Conservation (phyloP, 2,888 invertebrate genomes). For the Hoplodrina ambigua region DNA sequence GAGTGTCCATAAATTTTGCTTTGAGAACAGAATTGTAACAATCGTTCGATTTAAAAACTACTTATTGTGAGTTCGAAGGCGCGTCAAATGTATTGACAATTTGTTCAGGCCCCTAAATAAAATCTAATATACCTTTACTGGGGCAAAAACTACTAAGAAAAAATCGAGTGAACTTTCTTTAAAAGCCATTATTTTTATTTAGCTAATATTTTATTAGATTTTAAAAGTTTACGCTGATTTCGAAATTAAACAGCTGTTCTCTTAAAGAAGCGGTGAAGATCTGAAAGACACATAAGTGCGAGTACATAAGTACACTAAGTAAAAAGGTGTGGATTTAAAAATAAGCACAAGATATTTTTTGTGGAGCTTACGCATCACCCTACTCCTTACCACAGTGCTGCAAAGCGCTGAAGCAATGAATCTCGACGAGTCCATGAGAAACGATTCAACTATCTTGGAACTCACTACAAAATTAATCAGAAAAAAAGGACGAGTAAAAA, state of each 20-base stretch:
- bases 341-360: too few relatives aligned
- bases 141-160: conserved; percentile 31
- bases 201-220: not conserved
- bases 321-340: too few relatives aligned
- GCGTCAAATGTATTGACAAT: conserved; percentile 82
- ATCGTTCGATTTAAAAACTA: conserved; percentile 77
- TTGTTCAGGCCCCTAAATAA: conserved; percentile 82
- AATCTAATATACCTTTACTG: conserved; percentile 74
- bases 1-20: conserved; percentile 77
- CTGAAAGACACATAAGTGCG: too few relatives aligned
- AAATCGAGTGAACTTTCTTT: conserved; percentile 32
- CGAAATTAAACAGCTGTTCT: conserved; percentile 19
- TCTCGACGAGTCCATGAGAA: too few relatives aligned
- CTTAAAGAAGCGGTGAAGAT: not conserved
- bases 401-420: too few relatives aligned
- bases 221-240: conserved; percentile 15
- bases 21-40: conserved; percentile 81
- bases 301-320: too few relatives aligned
- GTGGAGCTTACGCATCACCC: too few relatives aligned
- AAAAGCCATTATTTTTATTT: conserved; percentile 4
- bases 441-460: too few relatives aligned
- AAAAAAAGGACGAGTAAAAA: too few relatives aligned
- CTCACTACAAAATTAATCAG: too few relatives aligned
- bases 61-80: conserved; percentile 74
- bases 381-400: too few relatives aligned